These are phyloP conservation scores for Listrodromus nycthemerus DNA, from an alignment of 2,888 invertebrate genomes.

Conservation along the genomic window DNA sequence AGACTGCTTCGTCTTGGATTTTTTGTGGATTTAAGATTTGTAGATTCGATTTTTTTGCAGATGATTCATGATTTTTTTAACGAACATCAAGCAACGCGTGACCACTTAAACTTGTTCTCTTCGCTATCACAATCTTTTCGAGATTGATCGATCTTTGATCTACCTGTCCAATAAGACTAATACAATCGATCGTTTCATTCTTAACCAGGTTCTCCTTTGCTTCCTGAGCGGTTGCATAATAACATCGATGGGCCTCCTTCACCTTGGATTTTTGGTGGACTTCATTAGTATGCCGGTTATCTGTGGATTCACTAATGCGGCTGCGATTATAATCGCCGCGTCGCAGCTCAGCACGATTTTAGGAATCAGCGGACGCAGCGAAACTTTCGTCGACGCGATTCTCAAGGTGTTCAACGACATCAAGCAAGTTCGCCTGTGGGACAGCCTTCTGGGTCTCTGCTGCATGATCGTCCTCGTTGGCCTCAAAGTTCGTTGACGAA, in stretches of 20 bases:
- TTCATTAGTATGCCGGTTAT: slow-evolving; percentile 87
- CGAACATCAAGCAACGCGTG: not conserved
- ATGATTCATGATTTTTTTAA: not conserved
- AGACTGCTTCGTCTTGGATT: slow-evolving; percentile 82
- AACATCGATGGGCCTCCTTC: slow-evolving; percentile 85
- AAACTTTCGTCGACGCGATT: slow-evolving; percentile 84
- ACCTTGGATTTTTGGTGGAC: slow-evolving; percentile 86
- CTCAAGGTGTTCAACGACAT: slow-evolving; percentile 87
- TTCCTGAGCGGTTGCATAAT: slow-evolving; percentile 86
- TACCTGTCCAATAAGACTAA: slow-evolving; percentile 1
- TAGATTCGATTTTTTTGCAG: not conserved
- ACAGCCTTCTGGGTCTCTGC: slow-evolving; percentile 88
- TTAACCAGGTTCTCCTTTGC: slow-evolving; percentile 85
- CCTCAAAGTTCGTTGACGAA: slow-evolving; percentile 86
- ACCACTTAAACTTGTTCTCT: not conserved
- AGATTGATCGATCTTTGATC: not conserved
- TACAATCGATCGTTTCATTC: not conserved
- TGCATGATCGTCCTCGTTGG: slow-evolving; percentile 88
- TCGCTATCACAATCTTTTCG: not conserved
- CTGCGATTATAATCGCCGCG: slow-evolving; percentile 86
- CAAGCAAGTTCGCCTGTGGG: slow-evolving; percentile 87
- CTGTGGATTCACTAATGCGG: slow-evolving; percentile 86
- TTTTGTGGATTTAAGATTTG: slow-evolving; percentile 86
- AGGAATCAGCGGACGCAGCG: slow-evolving; percentile 83
- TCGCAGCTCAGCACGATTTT: slow-evolving; percentile 85